Evolutionary conservation across 1,140 invertebrate species (phyloP).

Genomic region (Drosophila cardini): DNA sequence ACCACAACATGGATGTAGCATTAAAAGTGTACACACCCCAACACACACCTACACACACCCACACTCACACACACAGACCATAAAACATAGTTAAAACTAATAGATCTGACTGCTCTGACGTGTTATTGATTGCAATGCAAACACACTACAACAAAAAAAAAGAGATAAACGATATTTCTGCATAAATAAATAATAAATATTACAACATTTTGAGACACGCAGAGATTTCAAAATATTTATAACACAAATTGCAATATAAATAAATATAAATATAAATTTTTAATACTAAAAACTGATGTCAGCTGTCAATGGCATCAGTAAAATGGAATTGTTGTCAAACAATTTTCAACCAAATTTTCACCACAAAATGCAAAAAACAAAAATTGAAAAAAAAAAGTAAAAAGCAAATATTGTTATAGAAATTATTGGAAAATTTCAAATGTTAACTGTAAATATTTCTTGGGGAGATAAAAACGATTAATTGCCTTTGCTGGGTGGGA

Average conservation of each 20-base stretch:
- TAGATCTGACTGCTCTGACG: constrained; percentile 40
- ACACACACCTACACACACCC: constrained; percentile 26
- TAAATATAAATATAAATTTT: constrained; percentile 46
- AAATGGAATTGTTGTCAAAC: constrained; percentile 52
- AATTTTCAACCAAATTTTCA: constrained; percentile 54
- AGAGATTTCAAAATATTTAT: constrained; percentile 62
- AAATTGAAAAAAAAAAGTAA: constrained; percentile 42
- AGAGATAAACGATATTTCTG: constrained; percentile 34
- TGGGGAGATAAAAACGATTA: constrained; percentile 17
- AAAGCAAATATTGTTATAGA: constrained; percentile 21
- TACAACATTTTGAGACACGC: constrained; percentile 33
- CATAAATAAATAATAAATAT: constrained; percentile 55
- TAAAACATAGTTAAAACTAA: constrained; percentile 37
- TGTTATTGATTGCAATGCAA: constrained; percentile 48
- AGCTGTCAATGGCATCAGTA: constrained; percentile 43
- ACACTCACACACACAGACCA: constrained; percentile 15
- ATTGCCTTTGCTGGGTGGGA: constrained; percentile 31
- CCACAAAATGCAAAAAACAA: background rate
- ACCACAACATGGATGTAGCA: constrained; percentile 47
- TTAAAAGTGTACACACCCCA: constrained; percentile 23
- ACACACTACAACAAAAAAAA: background rate
- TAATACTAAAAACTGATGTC: constrained; percentile 66
- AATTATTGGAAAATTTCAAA: constrained; percentile 35
- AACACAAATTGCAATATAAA: constrained; percentile 60
- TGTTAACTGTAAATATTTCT: constrained; percentile 57